Conservation (phyloP, 2,888 invertebrate species). For the Heteromurus nitidus region DNA sequence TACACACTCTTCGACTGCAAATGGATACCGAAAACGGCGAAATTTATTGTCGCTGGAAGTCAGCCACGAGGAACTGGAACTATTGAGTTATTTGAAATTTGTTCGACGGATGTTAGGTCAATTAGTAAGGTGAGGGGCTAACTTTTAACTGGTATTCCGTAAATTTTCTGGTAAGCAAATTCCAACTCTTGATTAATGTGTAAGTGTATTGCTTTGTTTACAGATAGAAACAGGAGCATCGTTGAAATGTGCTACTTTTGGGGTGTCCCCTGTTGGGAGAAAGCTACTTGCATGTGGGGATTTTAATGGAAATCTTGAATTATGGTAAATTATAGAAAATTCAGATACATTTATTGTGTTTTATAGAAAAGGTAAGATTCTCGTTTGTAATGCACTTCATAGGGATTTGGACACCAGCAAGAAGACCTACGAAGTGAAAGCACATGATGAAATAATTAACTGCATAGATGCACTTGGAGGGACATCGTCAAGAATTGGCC, state of each 20-base stretch:
- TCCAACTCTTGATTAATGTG: conserved; percentile 6
- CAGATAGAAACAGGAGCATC: conserved; percentile 86
- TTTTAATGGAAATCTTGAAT: conserved; percentile 88
- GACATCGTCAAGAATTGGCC: conserved; percentile 84
- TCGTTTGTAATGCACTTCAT: neutral
- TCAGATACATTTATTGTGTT: too few relatives aligned
- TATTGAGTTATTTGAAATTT: conserved; percentile 87
- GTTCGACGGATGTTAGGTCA: conserved; percentile 83
- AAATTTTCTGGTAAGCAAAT: neutral
- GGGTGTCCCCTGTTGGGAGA: conserved; percentile 87
- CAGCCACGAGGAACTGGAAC: conserved; percentile 90
- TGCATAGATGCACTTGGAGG: conserved; percentile 94
- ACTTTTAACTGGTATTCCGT: neutral
- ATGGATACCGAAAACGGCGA: conserved; percentile 96
- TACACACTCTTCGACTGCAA: conserved; percentile 94
- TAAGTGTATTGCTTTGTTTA: conserved; percentile 30
- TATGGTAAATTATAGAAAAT: conserved; percentile 81
- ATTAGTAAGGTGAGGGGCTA: conserved; percentile 79
- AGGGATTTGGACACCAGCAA: conserved; percentile 87
- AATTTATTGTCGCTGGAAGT: conserved; percentile 91
- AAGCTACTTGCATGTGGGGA: conserved; percentile 93
- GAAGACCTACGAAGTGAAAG: conserved; percentile 87
- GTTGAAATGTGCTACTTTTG: conserved; percentile 94
- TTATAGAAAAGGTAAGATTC: too few relatives aligned
- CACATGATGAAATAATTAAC: conserved; percentile 91